These are phyloP conservation scores for Sepioteuthis lessoniana DNA, from an alignment of 2,888 invertebrate genomes.

Conservation along the genomic window DNA sequence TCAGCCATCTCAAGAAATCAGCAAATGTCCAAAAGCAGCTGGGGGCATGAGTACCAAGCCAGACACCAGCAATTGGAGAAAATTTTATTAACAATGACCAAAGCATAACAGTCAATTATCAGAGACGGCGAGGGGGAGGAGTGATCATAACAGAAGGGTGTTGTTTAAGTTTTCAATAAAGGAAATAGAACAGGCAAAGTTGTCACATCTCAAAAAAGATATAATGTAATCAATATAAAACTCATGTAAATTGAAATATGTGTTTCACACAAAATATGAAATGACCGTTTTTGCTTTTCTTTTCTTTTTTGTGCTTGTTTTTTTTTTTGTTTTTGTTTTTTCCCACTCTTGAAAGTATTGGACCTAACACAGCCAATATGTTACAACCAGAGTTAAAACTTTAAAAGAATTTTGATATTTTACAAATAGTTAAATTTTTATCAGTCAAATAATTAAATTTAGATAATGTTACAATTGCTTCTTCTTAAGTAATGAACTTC, in stretches of 20 bases:
- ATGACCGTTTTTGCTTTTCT: too few species aligned
- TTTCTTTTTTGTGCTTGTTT: too few species aligned
- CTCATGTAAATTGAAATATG: neutral
- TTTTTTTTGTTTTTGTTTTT: too few species aligned
- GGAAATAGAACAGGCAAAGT: neutral
- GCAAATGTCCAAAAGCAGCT: too few species aligned
- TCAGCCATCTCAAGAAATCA: neutral
- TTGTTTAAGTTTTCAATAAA: neutral
- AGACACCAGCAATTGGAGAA: neutral
- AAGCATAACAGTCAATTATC: neutral
- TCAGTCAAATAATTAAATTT: too few species aligned
- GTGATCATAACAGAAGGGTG: neutral
- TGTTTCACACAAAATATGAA: neutral
- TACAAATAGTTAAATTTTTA: too few species aligned
- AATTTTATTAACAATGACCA: neutral
- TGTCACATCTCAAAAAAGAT: neutral
- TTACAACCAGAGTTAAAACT: too few species aligned
- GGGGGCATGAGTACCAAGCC: neutral
- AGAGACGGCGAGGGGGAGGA: neutral
- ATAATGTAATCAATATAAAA: neutral
- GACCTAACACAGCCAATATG: too few species aligned
- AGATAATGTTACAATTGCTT: too few species aligned
- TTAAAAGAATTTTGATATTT: too few species aligned
- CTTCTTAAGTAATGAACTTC: too few species aligned
- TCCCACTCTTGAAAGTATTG: too few species aligned